Evolutionary conservation across 2,888 invertebrate species (phyloP), one percentile per base, ranked within the genome.

Genomic region (Synergus laeviventris): DNA sequence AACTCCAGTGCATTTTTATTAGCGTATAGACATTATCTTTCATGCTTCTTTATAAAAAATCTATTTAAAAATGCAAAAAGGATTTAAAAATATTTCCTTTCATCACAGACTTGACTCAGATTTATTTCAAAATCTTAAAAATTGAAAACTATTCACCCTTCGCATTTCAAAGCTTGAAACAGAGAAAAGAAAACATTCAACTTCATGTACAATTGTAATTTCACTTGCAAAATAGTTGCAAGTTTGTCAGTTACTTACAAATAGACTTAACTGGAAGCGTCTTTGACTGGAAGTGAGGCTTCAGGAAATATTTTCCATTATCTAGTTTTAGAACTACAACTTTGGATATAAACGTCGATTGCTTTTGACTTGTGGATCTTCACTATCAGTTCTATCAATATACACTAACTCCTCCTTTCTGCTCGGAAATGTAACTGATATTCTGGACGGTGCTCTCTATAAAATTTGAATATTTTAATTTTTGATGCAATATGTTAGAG

Each of bases 371-470:
- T 90, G 85, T 4, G 76, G 24, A 54, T 90, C 90, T 38, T 89
- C 89, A 42, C 74, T 62, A 61, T 75, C 78, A 16, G 78, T 78
- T 59, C 85, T 88, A 77, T 89, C 88, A 81, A 89, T 82, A 77
- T 90, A 90, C 49, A 89, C 77, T 73, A 86, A 78, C 82, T 90
- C 89, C 16, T 87, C 85, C 75, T 90, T 91, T 73, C 88, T 85
- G 4, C 76, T 83, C 0, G 82, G 39, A 31, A 76, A 79, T 9
- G 76, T 77, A 38, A 74, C 70, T 74, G 59, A 61, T 74, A 76
- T 81, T 70, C 82, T 79, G 21, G 82, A 54, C 38, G 83, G 83
- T 12, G 78, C 14, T 70, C 77, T 83, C 88, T 87, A 74, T 75
- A 80, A 75, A 45, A 16, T 45, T 16, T 45, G 16, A 31, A 31